phyloP scores from a whole-genome alignment of 2,888 invertebrate species.

The Melolontha melolontha region DNA sequence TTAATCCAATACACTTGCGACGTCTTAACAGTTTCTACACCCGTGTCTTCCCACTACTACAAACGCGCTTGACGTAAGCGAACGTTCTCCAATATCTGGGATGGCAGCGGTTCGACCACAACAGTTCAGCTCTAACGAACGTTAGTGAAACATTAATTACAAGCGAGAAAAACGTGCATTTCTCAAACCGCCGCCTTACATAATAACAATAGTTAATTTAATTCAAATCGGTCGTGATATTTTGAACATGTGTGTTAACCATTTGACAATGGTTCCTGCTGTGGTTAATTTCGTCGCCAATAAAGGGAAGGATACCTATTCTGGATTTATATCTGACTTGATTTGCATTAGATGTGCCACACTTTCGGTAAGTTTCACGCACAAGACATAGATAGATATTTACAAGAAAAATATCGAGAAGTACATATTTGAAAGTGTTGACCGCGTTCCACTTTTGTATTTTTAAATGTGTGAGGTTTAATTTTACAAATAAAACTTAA shows the following conservation, averaged over 20 bases:
- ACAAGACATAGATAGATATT: neutral
- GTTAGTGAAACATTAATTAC: neutral
- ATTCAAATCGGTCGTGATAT: neutral
- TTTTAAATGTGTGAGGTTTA: neutral
- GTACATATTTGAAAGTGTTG: neutral
- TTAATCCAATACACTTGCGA: too few relatives aligned
- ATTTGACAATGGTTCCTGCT: conserved; percentile 63
- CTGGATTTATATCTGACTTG: conserved; percentile 63
- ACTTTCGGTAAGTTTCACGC: conserved; percentile 59
- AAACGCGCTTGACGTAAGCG: conserved; percentile 21
- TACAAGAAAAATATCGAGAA: neutral
- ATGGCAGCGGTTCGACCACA: neutral
- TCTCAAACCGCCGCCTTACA: neutral
- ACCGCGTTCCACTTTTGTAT: neutral
- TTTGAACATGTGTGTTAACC: conserved; percentile 62
- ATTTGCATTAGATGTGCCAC: conserved; percentile 61
- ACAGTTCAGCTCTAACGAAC: neutral
- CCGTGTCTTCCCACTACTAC: too few relatives aligned
- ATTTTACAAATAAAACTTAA: conserved; percentile 3
- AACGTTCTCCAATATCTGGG: conserved; percentile 7
- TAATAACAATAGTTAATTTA: neutral
- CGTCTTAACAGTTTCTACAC: too few relatives aligned
- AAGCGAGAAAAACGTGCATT: too few relatives aligned
- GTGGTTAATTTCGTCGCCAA: conserved; percentile 63
- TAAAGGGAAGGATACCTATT: conserved; percentile 63